phyloP scores from a whole-genome alignment of 2,113 vertebrate species.

The Numida meleagris region DNA sequence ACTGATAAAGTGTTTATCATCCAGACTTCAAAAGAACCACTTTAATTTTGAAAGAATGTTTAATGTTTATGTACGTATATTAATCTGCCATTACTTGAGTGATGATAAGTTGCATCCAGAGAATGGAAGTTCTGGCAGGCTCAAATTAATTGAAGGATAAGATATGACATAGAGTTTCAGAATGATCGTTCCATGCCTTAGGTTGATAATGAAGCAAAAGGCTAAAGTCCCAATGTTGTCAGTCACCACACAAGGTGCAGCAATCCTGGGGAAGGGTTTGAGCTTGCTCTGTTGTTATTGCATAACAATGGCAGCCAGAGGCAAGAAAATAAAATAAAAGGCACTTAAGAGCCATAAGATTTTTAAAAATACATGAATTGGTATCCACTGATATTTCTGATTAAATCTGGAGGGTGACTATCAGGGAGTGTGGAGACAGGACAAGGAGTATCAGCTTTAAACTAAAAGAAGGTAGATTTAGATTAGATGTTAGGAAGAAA shows the following conservation, averaged over 20 bases:
- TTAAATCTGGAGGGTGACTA: not conserved
- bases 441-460: too few relatives aligned
- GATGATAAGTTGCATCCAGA: not conserved
- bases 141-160: conserved; percentile 18
- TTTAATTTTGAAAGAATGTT: not conserved
- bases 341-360: not conserved
- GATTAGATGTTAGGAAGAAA: too few relatives aligned
- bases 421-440: not conserved
- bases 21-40: not conserved
- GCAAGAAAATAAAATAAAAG: not conserved
- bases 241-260: not conserved
- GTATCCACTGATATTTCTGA: not conserved
- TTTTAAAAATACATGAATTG: not conserved
- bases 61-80: not conserved
- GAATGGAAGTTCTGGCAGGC: not conserved
- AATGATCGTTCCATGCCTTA: not conserved
- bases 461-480: too few relatives aligned
- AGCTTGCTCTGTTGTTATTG: not conserved
- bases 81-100: conserved; percentile 8
- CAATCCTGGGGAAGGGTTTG: not conserved
- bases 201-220: not conserved
- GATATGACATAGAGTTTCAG: not conserved
- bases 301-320: not conserved
- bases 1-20: conserved; percentile 7
- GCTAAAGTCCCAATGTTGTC: not conserved